phyloP scores from a whole-genome alignment of 2,797 vertebrate genomes.

The Aplochiton taeniatus region DNA sequence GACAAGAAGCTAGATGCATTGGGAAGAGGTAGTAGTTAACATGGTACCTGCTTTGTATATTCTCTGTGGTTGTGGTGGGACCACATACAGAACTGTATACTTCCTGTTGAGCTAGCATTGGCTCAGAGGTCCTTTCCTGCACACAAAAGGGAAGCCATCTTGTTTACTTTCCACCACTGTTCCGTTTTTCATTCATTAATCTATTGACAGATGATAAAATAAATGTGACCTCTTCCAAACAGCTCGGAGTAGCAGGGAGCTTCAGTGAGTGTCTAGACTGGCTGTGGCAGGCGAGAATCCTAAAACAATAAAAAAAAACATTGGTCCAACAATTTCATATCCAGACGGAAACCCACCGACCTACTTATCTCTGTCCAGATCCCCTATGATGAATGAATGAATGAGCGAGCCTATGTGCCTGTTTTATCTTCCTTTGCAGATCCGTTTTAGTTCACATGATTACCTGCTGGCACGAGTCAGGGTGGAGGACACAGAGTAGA shows the following conservation, averaged over 20 bases:
- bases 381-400: no score
- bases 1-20: no score
- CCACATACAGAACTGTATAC: constrained; percentile 5
- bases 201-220: background rate
- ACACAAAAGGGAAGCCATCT: constrained; percentile 14
- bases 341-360: no score
- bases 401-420: no score
- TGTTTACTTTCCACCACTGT: background rate
- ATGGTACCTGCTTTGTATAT: constrained; percentile 54
- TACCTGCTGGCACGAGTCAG: constrained; percentile 73
- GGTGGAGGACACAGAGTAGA: constrained; percentile 64
- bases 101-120: constrained; percentile 28
- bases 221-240: constrained; percentile 58
- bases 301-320: constrained; percentile 37
- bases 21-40: no score
- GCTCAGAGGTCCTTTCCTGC: constrained; percentile 41
- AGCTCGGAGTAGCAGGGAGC: constrained; percentile 50
- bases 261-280: constrained; percentile 58
- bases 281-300: constrained; percentile 67
- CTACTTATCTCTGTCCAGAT: no score
- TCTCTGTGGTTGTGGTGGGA: constrained; percentile 28
- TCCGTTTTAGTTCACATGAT: constrained; percentile 1
- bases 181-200: background rate
- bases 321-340: no score
- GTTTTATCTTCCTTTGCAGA: no score